phyloP scores from a whole-genome alignment of 2,888 invertebrate species.

The Agonopterix subpropinquella region DNA sequence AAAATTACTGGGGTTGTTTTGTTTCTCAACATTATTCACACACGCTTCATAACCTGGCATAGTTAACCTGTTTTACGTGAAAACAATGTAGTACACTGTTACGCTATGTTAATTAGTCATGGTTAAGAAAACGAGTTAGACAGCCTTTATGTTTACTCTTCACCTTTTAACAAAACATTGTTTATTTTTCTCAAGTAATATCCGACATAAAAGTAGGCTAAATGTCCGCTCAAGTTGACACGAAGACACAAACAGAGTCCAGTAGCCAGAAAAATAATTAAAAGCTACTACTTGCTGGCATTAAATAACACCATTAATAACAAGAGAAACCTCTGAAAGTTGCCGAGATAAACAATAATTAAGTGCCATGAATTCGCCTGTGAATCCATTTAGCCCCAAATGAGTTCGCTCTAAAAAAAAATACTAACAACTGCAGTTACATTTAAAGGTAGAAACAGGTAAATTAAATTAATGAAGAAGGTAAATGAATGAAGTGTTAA shows the following conservation, averaged over 20 bases:
- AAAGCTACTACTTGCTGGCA: conserved; percentile 55
- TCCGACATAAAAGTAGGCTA: conserved; percentile 18
- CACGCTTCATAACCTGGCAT: no score
- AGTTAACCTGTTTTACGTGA: no score
- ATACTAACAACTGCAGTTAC: background rate
- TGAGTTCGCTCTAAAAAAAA: conserved; percentile 13
- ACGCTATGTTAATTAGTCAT: no score
- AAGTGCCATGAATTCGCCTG: conserved; percentile 36
- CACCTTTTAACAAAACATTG: no score
- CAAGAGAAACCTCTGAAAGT: conserved; percentile 50
- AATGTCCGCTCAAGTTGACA: conserved; percentile 42
- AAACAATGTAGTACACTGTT: no score
- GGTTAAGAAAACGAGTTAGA: no score
- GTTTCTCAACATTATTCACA: no score
- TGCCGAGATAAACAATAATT: conserved; percentile 63
- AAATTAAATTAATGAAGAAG: no score
- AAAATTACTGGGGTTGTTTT: no score
- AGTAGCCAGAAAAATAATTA: conserved; percentile 58
- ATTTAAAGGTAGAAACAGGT: no score
- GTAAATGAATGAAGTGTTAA: no score
- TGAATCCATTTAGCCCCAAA: conserved; percentile 32
- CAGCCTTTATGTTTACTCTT: no score
- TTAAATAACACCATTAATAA: conserved; percentile 68
- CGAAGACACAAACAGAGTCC: conserved; percentile 40
- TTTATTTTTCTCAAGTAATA: background rate